Base-by-base conservation (phyloP, 2,113 vertebrate species). In the Prunella fulvescens region DNA sequence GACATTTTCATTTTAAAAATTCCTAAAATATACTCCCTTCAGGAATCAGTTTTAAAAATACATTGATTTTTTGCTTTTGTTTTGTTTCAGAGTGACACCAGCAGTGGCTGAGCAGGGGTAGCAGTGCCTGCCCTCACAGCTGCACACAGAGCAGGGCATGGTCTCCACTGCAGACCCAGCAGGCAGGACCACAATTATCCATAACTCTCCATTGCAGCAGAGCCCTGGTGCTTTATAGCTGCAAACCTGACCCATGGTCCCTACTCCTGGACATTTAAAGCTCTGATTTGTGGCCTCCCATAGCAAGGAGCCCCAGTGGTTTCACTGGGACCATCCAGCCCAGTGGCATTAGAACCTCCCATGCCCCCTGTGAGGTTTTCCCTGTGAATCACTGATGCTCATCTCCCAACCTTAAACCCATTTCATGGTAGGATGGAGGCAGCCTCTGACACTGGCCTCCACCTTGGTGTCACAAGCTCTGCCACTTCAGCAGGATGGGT, bases 351-450 rank as follows among this genome's bases (percentile, higher is more conserved):
- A 54, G 8, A 70, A 10, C 28, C 58, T 39, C 28, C 31, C 1
- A 0, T 29, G 56, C 31, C 31, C n/a, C 42, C 53, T 4, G 14
- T 2, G 8, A 65, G 62, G n/a, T 35, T 93, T 71, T 78, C 24
- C 69, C 86, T 81, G 44, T 0, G 0, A 14, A 65, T 78, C 78
- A 40, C n/a, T 24, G 42, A 69, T 1, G 1, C 40, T 66, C 69
- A 71, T 89, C 78, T 47, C 87, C 42, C 2, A 0, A 8, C 76
- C 76, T 77, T 73, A 95, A 95, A 83, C 60, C 5, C 4, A 95
- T 96, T 96, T 94, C 64, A 83, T 91, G 90, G 87, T 70, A 86
- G 79, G 86, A 64, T 47, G 56, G 86, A 93, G 93, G 88, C 83
- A 88, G 81, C 24, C 76, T 64, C 89, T 53, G 70, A 64, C 39